These are phyloP conservation scores for Trochalopteron elliotii DNA, from an alignment of 2,113 vertebrate species.

Conservation along the genomic window DNA sequence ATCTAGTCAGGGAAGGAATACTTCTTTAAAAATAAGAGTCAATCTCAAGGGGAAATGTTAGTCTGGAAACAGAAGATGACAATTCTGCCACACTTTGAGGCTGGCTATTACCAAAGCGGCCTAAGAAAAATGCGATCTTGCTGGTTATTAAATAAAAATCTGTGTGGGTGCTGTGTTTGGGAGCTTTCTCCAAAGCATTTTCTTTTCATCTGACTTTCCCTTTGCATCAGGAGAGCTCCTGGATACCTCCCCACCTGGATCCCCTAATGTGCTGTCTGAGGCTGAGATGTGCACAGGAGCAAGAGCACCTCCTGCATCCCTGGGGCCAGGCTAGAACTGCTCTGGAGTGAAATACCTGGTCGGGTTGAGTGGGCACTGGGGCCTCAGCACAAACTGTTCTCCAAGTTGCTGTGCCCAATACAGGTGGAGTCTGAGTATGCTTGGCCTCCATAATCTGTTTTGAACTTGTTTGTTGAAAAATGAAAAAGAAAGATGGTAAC, in stretches of 20 bases:
- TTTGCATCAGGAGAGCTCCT: background rate
- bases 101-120: background rate
- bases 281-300: rapidly evolving
- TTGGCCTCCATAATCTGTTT: background rate
- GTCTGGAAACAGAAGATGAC: background rate
- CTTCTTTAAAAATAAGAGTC: background rate
- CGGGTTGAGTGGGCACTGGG: background rate
- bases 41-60: background rate
- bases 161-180: background rate
- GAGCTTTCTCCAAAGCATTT: background rate
- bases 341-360: background rate
- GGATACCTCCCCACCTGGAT: background rate
- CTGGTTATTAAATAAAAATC: background rate
- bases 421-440: background rate
- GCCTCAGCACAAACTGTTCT: background rate
- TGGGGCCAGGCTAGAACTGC: background rate
- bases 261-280: too few species aligned
- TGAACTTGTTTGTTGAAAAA: background rate
- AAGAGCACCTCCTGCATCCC: background rate
- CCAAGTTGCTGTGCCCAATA: background rate
- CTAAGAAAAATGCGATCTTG: background rate
- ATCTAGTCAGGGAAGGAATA: background rate
- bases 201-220: background rate
- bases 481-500: background rate
- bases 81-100: background rate